A percentile compares a stretch with the other conserved stretches of the same genome.
Conservation (phyloP, 2,113 vertebrate genomes). For the Cephalopterus ornatus region DNA sequence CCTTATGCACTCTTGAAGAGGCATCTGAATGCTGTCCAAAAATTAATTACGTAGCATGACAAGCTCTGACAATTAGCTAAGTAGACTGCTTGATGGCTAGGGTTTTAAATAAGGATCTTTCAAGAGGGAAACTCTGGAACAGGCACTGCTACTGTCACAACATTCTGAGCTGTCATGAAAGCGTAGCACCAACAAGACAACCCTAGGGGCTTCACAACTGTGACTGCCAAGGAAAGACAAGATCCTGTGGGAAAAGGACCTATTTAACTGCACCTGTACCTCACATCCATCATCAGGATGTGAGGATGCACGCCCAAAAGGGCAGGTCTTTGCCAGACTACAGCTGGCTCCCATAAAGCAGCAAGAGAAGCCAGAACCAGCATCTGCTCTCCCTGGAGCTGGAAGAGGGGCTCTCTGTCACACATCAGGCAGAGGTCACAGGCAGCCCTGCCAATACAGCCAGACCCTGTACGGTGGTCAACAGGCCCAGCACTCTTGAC, state of each 20-base stretch:
- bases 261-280: neutral
- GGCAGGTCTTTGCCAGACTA: neutral
- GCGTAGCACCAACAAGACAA: neutral
- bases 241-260: neutral
- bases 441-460: neutral
- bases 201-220: neutral
- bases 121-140: neutral
- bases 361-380: neutral
- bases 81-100: neutral
- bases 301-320: neutral
- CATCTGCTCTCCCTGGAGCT: neutral
- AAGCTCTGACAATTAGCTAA: conserved; percentile 35
- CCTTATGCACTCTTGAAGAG: neutral
- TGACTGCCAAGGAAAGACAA: neutral
- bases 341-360: neutral
- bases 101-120: conserved; percentile 12
- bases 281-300: neutral
- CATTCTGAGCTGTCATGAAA: neutral
- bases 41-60: conserved; percentile 16
- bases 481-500: neutral
- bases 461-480: neutral
- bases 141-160: neutral
- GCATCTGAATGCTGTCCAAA: conserved; percentile 26
- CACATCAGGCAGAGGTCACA: neutral
- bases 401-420: neutral